Conservation (phyloP, 2,113 vertebrate genomes). For the Trinectes maculatus region DNA sequence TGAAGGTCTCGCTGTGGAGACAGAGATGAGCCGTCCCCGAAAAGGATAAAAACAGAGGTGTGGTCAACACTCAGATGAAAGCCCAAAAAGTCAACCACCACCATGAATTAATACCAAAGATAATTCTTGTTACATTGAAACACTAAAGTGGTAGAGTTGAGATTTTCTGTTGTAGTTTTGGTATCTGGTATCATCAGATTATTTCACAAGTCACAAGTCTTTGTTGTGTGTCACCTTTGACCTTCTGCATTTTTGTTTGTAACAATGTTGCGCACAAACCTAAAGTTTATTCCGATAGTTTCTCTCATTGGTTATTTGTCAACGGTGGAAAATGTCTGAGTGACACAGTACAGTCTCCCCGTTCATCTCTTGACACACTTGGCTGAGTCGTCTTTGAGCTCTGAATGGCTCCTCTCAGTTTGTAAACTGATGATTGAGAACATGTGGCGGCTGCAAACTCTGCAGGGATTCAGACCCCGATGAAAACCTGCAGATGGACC, state of each 20-base stretch:
- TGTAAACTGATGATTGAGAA: constrained; percentile 43
- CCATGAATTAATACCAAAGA: no score
- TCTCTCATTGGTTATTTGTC: no score
- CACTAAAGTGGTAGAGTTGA: background rate
- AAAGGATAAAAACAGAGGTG: constrained; percentile 97
- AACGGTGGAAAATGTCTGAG: no score
- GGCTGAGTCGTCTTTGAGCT: constrained; percentile 16
- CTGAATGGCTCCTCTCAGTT: constrained; percentile 57
- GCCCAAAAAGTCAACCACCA: no score
- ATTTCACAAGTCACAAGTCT: background rate
- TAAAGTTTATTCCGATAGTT: no score
- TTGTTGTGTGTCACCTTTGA: background rate
- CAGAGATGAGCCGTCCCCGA: constrained; percentile 93
- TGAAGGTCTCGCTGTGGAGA: constrained; percentile 92
- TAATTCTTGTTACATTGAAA: no score
- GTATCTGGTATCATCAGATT: background rate
- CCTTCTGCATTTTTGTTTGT: background rate
- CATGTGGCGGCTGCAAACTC: constrained; percentile 56
- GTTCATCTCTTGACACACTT: constrained; percentile 31
- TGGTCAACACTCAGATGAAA: background rate
- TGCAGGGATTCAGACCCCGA: constrained; percentile 11
- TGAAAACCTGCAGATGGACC: constrained; percentile 21
- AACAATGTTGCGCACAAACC: no score
- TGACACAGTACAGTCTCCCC: constrained; percentile 42
- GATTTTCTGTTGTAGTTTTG: background rate